Evolutionary conservation across 2,888 invertebrate species (phyloP).

Genomic region (Hymenopus coronatus): DNA sequence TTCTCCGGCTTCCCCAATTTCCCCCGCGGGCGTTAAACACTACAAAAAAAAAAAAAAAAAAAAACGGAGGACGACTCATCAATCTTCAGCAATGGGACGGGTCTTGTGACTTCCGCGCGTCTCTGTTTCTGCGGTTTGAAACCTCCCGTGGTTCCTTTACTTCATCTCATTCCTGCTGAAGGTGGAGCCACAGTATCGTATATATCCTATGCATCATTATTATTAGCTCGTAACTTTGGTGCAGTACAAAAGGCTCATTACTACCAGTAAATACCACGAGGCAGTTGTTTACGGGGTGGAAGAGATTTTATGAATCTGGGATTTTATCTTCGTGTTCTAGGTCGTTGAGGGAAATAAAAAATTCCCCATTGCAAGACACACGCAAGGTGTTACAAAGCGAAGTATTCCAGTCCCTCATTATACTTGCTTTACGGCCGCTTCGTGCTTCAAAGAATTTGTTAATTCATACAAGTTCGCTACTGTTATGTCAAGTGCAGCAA

Average conservation of each 20-base stretch:
- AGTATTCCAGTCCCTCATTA: not conserved
- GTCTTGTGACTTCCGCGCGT: too few relatives aligned
- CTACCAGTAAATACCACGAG: not conserved
- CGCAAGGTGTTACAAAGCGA: not conserved
- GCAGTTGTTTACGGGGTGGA: not conserved
- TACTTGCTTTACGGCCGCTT: not conserved
- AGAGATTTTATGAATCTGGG: not conserved
- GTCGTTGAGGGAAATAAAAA: not conserved
- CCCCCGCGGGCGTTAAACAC: too few relatives aligned
- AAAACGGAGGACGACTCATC: too few relatives aligned
- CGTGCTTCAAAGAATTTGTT: not conserved
- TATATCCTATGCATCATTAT: too few relatives aligned
- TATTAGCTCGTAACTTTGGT: too few relatives aligned
- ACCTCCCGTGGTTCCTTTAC: too few relatives aligned
- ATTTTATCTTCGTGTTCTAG: not conserved
- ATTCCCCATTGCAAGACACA: not conserved
- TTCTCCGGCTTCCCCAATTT: too few relatives aligned
- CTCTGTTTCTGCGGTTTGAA: too few relatives aligned
- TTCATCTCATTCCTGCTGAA: too few relatives aligned
- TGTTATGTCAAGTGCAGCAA: not conserved
- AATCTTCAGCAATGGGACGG: too few relatives aligned
- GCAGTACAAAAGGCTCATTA: not conserved
- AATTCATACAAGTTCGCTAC: not conserved
- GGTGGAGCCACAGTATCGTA: too few relatives aligned
- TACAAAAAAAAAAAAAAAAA: too few relatives aligned